These are phyloP conservation scores for Aleiodes sp. DNA, from an alignment of 1,140 invertebrate genomes.

Conservation along the genomic window DNA sequence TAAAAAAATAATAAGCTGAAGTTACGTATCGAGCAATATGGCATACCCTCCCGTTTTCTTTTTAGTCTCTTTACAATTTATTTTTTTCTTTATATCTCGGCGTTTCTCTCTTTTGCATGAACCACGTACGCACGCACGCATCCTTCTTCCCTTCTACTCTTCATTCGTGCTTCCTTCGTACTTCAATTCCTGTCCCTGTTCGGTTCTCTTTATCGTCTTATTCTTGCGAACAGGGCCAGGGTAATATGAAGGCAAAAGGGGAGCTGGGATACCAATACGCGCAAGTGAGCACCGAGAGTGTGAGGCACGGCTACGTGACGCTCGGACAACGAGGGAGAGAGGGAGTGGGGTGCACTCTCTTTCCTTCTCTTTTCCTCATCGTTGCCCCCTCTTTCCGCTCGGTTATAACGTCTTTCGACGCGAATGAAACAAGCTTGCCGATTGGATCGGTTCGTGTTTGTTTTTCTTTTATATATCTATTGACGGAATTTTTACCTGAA, in stretches of 20 bases:
- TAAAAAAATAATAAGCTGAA: background rate
- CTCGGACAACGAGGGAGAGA: constrained; percentile 33
- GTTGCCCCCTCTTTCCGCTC: background rate
- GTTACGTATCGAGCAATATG: constrained; percentile 33
- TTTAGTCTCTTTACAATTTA: background rate
- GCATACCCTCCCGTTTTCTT: constrained; percentile 17
- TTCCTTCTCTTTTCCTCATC: no score
- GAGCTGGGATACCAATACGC: background rate
- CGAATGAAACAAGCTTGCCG: constrained; percentile 29
- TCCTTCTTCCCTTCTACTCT: constrained; percentile 7
- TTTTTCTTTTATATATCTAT: constrained; percentile 30
- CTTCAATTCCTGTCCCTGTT: background rate
- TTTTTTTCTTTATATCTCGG: background rate
- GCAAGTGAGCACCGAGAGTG: background rate
- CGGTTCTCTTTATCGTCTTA: constrained; percentile 17
- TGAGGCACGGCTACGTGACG: constrained; percentile 33
- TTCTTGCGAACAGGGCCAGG: constrained; percentile 17
- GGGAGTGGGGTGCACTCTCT: constrained; percentile 18
- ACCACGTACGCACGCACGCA: constrained; percentile 29
- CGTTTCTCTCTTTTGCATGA: background rate
- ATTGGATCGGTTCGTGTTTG: constrained; percentile 33
- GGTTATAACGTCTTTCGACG: constrained; percentile 19
- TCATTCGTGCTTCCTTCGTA: background rate
- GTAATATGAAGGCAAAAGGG: constrained; percentile 19
- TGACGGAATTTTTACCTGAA: no score